Conservation (phyloP, 1,140 invertebrate genomes). For the Scaptodrosophila lebanonensis region DNA sequence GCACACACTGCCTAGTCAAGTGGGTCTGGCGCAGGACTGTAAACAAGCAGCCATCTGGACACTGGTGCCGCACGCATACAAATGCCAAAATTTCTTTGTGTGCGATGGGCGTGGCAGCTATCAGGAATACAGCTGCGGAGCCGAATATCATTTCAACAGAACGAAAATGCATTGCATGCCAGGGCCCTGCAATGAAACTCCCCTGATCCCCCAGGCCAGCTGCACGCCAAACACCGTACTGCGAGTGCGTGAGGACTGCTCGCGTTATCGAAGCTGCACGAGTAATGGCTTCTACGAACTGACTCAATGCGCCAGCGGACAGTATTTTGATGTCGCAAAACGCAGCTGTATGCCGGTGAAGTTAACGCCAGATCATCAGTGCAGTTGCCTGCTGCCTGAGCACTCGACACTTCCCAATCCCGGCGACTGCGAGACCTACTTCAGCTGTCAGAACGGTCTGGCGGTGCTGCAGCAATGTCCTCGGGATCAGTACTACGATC, state of each 20-base stretch:
- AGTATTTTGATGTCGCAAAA: conserved; percentile 29
- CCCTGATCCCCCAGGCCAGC: neutral
- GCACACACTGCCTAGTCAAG: too few relatives aligned
- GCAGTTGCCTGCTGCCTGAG: conserved; percentile 53
- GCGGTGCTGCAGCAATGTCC: conserved; percentile 42
- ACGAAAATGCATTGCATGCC: conserved; percentile 15
- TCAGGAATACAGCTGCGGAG: conserved; percentile 41
- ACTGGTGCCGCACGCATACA: conserved; percentile 15
- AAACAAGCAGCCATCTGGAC: conserved; percentile 7
- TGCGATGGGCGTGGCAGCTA: conserved; percentile 37
- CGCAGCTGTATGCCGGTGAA: conserved; percentile 35
- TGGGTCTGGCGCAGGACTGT: too few relatives aligned
- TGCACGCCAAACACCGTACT: conserved; percentile 9
- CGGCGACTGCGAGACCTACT: conserved; percentile 54
- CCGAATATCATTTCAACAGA: conserved; percentile 36
- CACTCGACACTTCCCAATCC: conserved; percentile 37
- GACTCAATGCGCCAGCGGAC: conserved; percentile 21
- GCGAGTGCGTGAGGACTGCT: conserved; percentile 34
- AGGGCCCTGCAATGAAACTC: conserved; percentile 19
- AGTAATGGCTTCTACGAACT: conserved; percentile 16
- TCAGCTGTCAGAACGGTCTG: conserved; percentile 29
- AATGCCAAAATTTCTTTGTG: conserved; percentile 53
- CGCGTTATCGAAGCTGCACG: conserved; percentile 24
- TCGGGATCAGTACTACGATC: conserved; percentile 35
- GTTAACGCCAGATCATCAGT: conserved; percentile 39